A percentile compares a stretch with the other conserved stretches of the same genome.
phyloP scores from a whole-genome alignment of 2,113 vertebrate genomes.

The Protobothrops mucrosquamatus region DNA sequence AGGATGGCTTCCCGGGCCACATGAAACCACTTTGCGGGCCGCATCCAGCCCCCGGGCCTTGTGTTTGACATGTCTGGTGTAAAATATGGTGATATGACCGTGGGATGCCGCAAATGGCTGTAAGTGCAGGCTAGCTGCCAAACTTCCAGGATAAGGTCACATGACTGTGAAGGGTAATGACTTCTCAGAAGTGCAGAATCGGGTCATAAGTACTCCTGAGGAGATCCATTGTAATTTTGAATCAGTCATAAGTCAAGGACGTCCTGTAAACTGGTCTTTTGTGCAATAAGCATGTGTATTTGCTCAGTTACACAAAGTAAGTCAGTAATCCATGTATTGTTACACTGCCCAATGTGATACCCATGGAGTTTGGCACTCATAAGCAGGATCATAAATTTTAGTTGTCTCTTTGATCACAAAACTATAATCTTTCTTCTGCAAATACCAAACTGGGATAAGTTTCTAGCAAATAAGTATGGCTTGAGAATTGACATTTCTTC shows the following conservation, averaged over 20 bases:
- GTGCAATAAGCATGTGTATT: not conserved
- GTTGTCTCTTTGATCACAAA: not conserved
- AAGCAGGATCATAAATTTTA: not conserved
- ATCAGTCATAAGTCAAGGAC: not conserved
- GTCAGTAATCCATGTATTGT: not conserved
- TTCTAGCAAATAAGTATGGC: not conserved
- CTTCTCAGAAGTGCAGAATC: not conserved
- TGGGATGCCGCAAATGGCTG: not conserved
- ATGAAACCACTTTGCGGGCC: no score
- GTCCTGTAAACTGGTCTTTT: not conserved
- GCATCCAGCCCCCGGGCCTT: no score
- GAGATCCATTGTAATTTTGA: not conserved
- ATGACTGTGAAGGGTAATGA: not conserved
- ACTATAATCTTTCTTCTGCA: not conserved
- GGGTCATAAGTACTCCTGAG: not conserved
- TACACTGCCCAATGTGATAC: not conserved
- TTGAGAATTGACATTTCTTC: not conserved
- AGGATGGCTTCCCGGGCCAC: no score
- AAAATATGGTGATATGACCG: not conserved
- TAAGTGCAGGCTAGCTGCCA: not conserved
- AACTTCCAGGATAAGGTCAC: not conserved
- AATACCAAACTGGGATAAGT: not conserved
- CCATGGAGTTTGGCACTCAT: not conserved
- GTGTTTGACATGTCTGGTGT: no score
- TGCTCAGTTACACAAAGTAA: not conserved